Conservation (phyloP, 2,888 invertebrate genomes). For the Formica aserva region DNA sequence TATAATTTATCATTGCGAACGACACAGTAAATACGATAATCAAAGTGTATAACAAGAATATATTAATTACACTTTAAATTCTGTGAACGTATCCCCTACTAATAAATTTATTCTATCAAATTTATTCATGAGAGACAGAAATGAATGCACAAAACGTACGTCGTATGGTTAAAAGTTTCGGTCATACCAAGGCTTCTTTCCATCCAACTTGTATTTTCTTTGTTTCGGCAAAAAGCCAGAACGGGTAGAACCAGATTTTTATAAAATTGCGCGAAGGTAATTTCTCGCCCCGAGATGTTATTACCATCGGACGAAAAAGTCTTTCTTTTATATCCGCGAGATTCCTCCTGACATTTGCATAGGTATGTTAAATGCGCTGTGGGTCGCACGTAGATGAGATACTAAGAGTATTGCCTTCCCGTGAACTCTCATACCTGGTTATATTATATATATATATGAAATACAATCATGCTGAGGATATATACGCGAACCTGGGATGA, state of each 20-base stretch:
- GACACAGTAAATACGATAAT: background rate
- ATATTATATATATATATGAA: background rate
- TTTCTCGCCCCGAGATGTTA: slow-evolving; percentile 30
- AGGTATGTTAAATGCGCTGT: slow-evolving; percentile 61
- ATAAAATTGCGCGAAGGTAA: slow-evolving; percentile 30
- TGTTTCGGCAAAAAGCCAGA: slow-evolving; percentile 12
- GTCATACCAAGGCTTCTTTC: background rate
- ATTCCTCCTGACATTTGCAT: slow-evolving; percentile 66
- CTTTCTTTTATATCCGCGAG: slow-evolving; percentile 62
- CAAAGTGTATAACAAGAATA: background rate
- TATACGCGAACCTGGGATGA: background rate
- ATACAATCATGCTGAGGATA: background rate
- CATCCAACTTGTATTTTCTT: background rate
- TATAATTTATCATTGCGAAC: background rate
- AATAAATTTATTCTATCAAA: background rate
- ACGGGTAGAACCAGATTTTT: slow-evolving; percentile 59
- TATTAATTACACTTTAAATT: background rate
- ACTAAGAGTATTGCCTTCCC: slow-evolving; percentile 62
- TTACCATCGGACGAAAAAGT: slow-evolving; percentile 41
- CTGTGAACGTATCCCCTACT: background rate
- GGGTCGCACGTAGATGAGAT: slow-evolving; percentile 22
- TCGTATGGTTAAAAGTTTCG: background rate
- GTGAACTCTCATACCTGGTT: slow-evolving; percentile 36
- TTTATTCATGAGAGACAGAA: slow-evolving; percentile 25
- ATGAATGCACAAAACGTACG: slow-evolving; percentile 2